These are phyloP conservation scores for Limenitis camilla DNA, from an alignment of 2,888 invertebrate species.

Conservation along the genomic window DNA sequence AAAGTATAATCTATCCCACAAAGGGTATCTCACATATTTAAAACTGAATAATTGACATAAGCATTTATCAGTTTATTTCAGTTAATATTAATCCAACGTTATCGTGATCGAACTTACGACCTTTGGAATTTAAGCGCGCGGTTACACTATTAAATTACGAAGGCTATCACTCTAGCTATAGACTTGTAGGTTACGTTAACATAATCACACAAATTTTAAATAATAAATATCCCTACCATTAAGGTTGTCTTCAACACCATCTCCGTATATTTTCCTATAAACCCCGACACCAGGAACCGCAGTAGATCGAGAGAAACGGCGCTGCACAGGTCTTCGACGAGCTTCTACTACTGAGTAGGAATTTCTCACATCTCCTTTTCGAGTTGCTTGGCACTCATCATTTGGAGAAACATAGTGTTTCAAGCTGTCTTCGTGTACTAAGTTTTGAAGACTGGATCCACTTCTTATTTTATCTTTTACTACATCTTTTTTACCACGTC, in stretches of 20 bases:
- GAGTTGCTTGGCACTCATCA: slow-evolving; percentile 36
- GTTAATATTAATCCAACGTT: too few relatives aligned
- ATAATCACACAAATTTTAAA: too few relatives aligned
- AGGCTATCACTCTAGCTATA: too few relatives aligned
- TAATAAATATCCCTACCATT: slow-evolving; percentile 35
- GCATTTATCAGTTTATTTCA: too few relatives aligned
- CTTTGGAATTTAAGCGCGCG: too few relatives aligned
- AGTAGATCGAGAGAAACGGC: slow-evolving; percentile 44
- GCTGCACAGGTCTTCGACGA: slow-evolving; percentile 42
- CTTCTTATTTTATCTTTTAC: slow-evolving; percentile 44
- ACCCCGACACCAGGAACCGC: slow-evolving; percentile 57
- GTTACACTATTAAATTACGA: too few relatives aligned
- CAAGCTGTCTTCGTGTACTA: slow-evolving; percentile 50
- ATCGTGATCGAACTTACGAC: too few relatives aligned
- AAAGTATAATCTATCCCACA: too few relatives aligned
- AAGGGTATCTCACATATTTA: too few relatives aligned
- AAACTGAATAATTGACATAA: too few relatives aligned
- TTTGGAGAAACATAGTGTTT: slow-evolving; percentile 54
- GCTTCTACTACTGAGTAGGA: slow-evolving; percentile 60
- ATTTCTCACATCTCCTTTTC: slow-evolving; percentile 48
- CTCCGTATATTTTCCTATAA: slow-evolving; percentile 59
- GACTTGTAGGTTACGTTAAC: too few relatives aligned
- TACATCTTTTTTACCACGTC: slow-evolving; percentile 36
- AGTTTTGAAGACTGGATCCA: slow-evolving; percentile 60
- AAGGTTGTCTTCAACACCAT: slow-evolving; percentile 37